Base-by-base conservation (phyloP, 2,113 vertebrate genomes). In the Rostratula benghalensis region DNA sequence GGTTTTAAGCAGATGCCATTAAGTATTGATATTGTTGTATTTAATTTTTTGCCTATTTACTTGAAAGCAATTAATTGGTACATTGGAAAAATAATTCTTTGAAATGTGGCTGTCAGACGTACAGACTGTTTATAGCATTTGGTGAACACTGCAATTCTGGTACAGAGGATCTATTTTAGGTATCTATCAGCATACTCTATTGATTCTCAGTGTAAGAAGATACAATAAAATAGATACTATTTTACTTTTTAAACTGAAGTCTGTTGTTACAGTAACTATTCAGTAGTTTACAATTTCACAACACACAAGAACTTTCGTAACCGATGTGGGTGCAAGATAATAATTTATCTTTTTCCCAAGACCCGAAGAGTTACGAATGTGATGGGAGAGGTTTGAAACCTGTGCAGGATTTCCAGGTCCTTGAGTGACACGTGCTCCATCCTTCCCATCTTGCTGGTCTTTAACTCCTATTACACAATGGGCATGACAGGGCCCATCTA, bases 21-120 rank as follows among this genome's bases (percentile, higher is more conserved):
- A 96, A 97, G 75, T 75, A 86, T 92, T 96, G 70, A 94, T 83
- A 74, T 4, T 45, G 54, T 11, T 25, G 27, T 30, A n/a, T 20
- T 63, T 70, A 19, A 39, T 43, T 68, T 81, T 73, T 74, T 86
- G 43, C 50, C 20, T 94, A 70, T 68, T 85, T 91, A 85, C 51
- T 75, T 81, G 75, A 87, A 93, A 39, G 59, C 41, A 89, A 96
- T 93, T 95, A 94, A 97, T 96, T 79, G 76, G 64, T 61, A 60
- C 7, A 90, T 50, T 56, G 63, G 60, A 81, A 83, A 92, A 89
- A 63, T 60, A 77, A 89, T 61, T 68, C 37, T 89, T 74, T 76
- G 53, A 78, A 61, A 51, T 6, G 10, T 23, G 30, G 25, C 71
- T 94, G 63, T 77, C 82, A 89, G 81, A 60, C 23, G 31, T 6